Evolutionary conservation across 2,797 vertebrate species (phyloP), one percentile per base, ranked within the genome.

Genomic region (Tauraco hartlaubi): DNA sequence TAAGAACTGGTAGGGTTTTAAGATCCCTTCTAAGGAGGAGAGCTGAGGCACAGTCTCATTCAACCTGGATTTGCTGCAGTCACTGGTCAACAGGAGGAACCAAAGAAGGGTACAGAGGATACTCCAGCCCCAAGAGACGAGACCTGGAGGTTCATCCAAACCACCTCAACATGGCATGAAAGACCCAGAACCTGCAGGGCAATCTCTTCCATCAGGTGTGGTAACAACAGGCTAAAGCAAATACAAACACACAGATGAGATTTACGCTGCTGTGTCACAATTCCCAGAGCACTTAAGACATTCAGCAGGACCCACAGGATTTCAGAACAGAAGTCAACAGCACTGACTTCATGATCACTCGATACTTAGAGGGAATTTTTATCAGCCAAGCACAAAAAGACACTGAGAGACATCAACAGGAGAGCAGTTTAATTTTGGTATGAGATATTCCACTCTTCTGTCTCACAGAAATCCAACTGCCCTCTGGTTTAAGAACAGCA

Each of bases 401-500:
- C 55, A 66, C 46, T 2, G 12, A 86, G n/a, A 66, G 20, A 48
- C 25, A 56, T 9, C 3, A 13, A n/a, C 28, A 69, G 73, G 12
- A 91, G 39, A 56, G 58, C 61, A 55, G 64, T 66, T 84, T 52
- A 14, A 37, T 80, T 92, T 64, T 66, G 51, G 62, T 59, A 81
- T 3, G 17, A 76, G 56, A 64, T 41, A 74, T 75, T 78, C 19
- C 25, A 33, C 25, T 66, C 61, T n/a, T 71, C 48, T 59, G 9
- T 26, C 62, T 72, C 62, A 58, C 44, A 76, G 46, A 81, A 79
- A 88, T 39, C 43, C 66, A 88, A 20, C 61, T 86, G 62, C 56
- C 33, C 43, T 75, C 69, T 63, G 58, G 39, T 75, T 92, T 72
- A 68, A 85, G 56, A 90, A 72, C 5, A 93, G 55, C 62, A 96